phyloP scores from a whole-genome alignment of 2,797 vertebrate genomes.

The Paratrypauchen microcephalus region DNA sequence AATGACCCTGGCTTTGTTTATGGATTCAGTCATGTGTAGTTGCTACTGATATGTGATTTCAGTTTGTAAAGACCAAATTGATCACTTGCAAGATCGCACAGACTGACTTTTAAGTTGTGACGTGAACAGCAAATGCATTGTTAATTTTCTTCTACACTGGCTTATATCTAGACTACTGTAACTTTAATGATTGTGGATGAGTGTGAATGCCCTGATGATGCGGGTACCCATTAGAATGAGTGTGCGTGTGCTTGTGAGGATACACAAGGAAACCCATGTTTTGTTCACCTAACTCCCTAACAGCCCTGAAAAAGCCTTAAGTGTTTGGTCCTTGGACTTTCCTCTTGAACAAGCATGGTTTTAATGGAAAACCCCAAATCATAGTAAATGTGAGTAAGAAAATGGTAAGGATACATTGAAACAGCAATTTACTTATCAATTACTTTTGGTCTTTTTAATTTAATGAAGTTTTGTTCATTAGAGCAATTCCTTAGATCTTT shows the following conservation, averaged over 20 bases:
- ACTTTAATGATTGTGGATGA: slow-evolving; percentile 88
- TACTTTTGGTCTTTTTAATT: slow-evolving; percentile 60
- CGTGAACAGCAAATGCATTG: slow-evolving; percentile 84
- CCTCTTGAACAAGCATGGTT: slow-evolving; percentile 89
- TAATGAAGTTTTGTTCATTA: slow-evolving; percentile 82
- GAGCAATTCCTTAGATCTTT: slow-evolving; percentile 84
- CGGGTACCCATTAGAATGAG: slow-evolving; percentile 43
- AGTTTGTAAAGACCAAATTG: slow-evolving; percentile 83
- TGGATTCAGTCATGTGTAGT: slow-evolving; percentile 55
- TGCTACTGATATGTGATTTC: slow-evolving; percentile 77
- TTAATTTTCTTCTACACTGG: slow-evolving; percentile 98
- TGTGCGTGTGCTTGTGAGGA: slow-evolving; percentile 34
- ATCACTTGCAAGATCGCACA: slow-evolving; percentile 90
- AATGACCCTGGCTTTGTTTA: slow-evolving; percentile 46
- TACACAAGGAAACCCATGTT: slow-evolving; percentile 81
- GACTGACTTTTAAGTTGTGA: slow-evolving; percentile 65
- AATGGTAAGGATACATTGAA: slow-evolving; percentile 73
- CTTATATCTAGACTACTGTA: slow-evolving; percentile 99
- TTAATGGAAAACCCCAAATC: slow-evolving; percentile 79
- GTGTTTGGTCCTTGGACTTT: slow-evolving; percentile 91
- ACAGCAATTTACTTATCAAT: slow-evolving; percentile 69
- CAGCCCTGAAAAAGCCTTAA: slow-evolving; percentile 98
- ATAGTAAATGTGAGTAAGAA: slow-evolving; percentile 65
- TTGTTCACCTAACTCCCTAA: slow-evolving; percentile 83
- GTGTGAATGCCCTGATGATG: slow-evolving; percentile 45